A percentile compares a stretch with the other conserved stretches of the same genome.
Conservation (phyloP, 2,113 vertebrate species). For the Romanogobio albipinnatus region DNA sequence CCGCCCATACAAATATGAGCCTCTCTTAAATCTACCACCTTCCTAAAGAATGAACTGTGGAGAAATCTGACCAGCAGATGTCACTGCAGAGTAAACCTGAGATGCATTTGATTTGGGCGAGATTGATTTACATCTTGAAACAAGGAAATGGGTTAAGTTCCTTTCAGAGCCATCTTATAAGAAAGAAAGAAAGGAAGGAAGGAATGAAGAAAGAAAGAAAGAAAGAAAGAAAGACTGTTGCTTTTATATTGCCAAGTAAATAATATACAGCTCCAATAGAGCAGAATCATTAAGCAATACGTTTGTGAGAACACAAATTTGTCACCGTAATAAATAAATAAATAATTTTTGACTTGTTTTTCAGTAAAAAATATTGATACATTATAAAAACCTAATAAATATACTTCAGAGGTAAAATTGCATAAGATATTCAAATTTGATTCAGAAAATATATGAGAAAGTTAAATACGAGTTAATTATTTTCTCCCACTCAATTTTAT, state of each 20-base stretch:
- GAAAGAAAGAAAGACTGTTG: conserved; percentile 30
- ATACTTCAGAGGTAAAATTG: not conserved
- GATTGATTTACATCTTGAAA: conserved; percentile 55
- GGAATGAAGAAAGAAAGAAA: too few relatives aligned
- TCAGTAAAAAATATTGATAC: not conserved
- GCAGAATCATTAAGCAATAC: not conserved
- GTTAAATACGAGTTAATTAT: not conserved
- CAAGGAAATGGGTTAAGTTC: conserved; percentile 46
- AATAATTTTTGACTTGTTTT: not conserved
- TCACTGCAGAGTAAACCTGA: not conserved
- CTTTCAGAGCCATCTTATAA: not conserved
- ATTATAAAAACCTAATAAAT: not conserved
- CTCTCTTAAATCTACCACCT: not conserved
- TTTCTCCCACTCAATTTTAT: too few relatives aligned
- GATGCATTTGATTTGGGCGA: not conserved
- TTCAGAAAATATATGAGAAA: not conserved
- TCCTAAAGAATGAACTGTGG: not conserved
- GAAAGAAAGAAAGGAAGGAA: too few relatives aligned
- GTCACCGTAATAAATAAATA: too few relatives aligned
- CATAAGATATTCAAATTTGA: not conserved
- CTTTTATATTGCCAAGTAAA: conserved; percentile 56
- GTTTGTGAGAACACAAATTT: not conserved
- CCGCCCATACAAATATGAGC: not conserved
- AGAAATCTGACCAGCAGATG: not conserved
- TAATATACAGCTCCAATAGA: conserved; percentile 16